Evolutionary conservation across 1,140 invertebrate species (phyloP).

Genomic region (Lordiphosa mommai): DNA sequence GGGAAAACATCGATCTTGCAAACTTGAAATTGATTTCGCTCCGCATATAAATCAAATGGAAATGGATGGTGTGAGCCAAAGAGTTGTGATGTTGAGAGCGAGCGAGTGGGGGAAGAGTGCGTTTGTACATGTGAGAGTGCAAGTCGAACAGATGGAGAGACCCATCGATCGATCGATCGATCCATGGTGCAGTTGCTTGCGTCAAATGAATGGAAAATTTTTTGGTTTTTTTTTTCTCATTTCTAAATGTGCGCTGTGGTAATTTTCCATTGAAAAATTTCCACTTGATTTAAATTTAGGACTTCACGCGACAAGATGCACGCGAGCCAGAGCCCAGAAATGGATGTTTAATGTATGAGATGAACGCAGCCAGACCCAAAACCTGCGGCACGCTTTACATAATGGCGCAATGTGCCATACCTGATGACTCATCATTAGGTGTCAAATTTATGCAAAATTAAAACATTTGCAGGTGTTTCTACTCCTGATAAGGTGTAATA

Average conservation of each 20-base stretch:
- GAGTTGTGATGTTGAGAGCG: neutral
- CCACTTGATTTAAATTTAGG: conserved; percentile 47
- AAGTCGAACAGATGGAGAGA: conserved; percentile 16
- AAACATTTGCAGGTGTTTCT: neutral
- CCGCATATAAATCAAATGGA: neutral
- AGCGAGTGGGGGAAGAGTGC: neutral
- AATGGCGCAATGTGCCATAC: no score
- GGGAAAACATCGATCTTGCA: conserved; percentile 18
- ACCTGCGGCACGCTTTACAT: neutral
- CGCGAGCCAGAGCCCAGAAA: neutral
- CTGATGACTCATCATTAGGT: no score
- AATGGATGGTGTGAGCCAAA: no score
- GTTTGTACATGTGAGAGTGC: neutral
- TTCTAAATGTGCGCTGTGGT: conserved; percentile 39
- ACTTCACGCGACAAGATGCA: conserved; percentile 31
- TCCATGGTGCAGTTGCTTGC: conserved; percentile 16
- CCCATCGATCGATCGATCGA: conserved; percentile 3
- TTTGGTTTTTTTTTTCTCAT: conserved; percentile 60
- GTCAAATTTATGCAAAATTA: no score
- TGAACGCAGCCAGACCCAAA: neutral
- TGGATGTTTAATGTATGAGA: neutral
- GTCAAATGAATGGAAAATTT: conserved; percentile 67
- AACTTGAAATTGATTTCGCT: conserved; percentile 56
- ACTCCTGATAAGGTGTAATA: neutral
- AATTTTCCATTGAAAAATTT: conserved; percentile 66